Percentiles rank a stretch among this genome's conserved stretches.
Conservation (phyloP, 92 coral and sea anemone genomes). For the Bergia puertoricense region DNA sequence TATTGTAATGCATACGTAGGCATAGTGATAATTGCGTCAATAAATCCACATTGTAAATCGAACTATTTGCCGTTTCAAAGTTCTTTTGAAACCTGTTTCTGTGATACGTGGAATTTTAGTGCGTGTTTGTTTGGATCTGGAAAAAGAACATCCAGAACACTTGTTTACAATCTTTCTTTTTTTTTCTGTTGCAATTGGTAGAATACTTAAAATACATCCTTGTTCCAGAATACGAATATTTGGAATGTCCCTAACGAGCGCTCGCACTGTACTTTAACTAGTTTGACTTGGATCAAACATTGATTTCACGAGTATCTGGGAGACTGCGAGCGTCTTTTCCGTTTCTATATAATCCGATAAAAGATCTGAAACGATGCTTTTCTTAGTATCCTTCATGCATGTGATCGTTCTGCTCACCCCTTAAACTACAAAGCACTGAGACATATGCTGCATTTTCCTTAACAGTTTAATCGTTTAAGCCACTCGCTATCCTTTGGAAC, state of each 20-base stretch:
- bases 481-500: no score
- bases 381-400: neutral
- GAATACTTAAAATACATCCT: neutral
- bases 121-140: no score
- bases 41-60: neutral
- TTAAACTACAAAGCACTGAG: no score
- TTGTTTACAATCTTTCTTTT: no score
- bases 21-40: neutral
- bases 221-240: neutral
- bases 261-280: neutral
- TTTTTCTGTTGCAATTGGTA: neutral
- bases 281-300: neutral
- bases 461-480: neutral
- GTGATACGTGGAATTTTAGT: no score
- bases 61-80: neutral
- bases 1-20: neutral
- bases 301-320: no score
- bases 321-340: neutral
- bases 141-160: no score
- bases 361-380: neutral
- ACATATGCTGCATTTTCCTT: neutral
- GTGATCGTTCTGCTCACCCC: neutral
- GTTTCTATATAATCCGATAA: neutral
- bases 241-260: neutral
- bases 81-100: neutral